A percentile compares a stretch with the other conserved stretches of the same genome.
phyloP scores from a whole-genome alignment of 2,113 vertebrate genomes.

The Hemibagrus wyckioides region DNA sequence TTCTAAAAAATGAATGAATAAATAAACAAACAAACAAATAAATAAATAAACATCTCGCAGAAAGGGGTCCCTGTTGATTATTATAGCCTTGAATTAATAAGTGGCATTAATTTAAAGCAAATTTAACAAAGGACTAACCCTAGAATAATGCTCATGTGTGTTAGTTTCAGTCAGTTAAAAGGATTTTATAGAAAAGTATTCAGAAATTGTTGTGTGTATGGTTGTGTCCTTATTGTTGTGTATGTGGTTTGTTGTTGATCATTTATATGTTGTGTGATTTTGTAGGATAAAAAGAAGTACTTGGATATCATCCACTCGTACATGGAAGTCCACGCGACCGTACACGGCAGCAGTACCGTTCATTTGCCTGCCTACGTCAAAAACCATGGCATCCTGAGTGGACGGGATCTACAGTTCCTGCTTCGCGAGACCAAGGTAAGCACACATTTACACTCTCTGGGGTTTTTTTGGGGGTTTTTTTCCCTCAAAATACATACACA shows the following conservation, averaged over 20 bases:
- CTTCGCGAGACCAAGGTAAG: conserved; percentile 90
- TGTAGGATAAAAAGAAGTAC: conserved; percentile 92
- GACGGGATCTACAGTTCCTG: conserved; percentile 93
- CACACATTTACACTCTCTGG: conserved; percentile 30
- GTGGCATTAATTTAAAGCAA: not conserved
- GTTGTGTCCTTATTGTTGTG: not conserved
- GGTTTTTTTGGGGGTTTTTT: no score
- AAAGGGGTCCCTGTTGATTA: not conserved
- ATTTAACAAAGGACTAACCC: not conserved
- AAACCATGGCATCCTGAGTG: conserved; percentile 97
- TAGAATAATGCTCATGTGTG: not conserved
- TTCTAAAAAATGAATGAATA: not conserved
- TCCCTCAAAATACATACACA: no score
- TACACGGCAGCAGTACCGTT: conserved; percentile 89
- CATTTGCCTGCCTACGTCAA: conserved; percentile 92
- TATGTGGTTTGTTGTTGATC: not conserved
- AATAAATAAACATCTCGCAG: no score
- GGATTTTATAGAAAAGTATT: no score
- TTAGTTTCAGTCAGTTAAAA: no score
- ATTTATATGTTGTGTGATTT: not conserved
- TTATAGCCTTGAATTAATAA: not conserved
- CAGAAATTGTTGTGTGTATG: not conserved
- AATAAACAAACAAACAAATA: no score
- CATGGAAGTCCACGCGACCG: conserved; percentile 94
- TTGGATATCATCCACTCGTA: conserved; percentile 94